Evolutionary conservation across 2,113 vertebrate species (phyloP).

Genomic region (Hiodon tergisus): DNA sequence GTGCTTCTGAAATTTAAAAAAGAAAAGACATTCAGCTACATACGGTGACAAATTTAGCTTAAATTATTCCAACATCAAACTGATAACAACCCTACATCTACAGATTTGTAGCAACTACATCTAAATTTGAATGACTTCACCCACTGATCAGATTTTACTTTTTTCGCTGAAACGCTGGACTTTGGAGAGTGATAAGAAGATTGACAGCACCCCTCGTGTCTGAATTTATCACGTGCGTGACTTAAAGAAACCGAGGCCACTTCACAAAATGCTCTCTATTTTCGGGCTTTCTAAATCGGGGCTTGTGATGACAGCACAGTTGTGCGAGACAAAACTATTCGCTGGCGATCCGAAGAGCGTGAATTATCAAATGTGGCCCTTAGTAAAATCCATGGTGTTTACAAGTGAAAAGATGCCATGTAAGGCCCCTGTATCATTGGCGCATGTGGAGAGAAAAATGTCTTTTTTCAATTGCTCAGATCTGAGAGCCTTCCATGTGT

Average conservation of each 20-base stretch:
- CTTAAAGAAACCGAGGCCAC: constrained; percentile 4
- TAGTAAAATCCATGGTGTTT: neutral
- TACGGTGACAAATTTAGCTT: too few species aligned
- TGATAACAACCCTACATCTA: too few species aligned
- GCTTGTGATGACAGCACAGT: constrained; percentile 4
- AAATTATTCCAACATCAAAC: too few species aligned
- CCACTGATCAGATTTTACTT: neutral
- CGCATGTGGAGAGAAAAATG: neutral
- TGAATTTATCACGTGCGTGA: constrained; percentile 1
- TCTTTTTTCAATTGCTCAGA: neutral
- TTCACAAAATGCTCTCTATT: neutral
- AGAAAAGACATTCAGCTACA: too few species aligned
- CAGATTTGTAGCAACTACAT: too few species aligned
- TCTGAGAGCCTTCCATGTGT: neutral
- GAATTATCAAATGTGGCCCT: constrained; percentile 9
- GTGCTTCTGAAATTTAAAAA: neutral
- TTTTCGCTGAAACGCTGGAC: neutral
- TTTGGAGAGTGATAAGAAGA: neutral
- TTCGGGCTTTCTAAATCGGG: constrained; percentile 11
- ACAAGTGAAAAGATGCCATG: neutral
- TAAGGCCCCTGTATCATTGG: neutral
- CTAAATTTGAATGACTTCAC: too few species aligned
- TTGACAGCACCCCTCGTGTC: constrained; percentile 3
- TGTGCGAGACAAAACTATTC: constrained; percentile 1
- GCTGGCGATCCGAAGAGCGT: neutral